phyloP scores from a whole-genome alignment of 2,113 vertebrate genomes.

The Semicossyphus pulcher region DNA sequence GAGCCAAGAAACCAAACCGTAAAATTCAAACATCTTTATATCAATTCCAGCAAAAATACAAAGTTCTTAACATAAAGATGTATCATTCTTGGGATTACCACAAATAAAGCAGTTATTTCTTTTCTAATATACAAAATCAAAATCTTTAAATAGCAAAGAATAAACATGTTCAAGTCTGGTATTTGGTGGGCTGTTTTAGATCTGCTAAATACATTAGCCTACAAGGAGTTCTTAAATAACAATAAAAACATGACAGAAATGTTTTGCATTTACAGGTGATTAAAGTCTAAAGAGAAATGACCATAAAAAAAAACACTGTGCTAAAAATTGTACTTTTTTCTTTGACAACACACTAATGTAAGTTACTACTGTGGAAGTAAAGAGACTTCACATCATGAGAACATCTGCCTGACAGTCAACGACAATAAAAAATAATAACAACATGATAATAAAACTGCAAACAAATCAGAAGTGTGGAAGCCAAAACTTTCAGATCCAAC shows the following conservation, averaged over 20 bases:
- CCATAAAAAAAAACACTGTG: slow-evolving; percentile 66
- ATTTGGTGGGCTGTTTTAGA: slow-evolving; percentile 77
- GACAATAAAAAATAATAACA: slow-evolving; percentile 45
- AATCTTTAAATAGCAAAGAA: slow-evolving; percentile 83
- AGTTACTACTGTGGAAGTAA: slow-evolving; percentile 59
- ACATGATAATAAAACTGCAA: slow-evolving; percentile 51
- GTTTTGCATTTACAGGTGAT: slow-evolving; percentile 74
- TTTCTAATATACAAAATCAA: slow-evolving; percentile 81
- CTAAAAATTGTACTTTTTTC: slow-evolving; percentile 61
- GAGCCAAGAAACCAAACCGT: slow-evolving; percentile 40
- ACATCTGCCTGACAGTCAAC: slow-evolving; percentile 51
- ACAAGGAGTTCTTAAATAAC: slow-evolving; percentile 76
- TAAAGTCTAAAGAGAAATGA: slow-evolving; percentile 53
- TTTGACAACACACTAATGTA: slow-evolving; percentile 55
- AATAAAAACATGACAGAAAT: slow-evolving; percentile 73
- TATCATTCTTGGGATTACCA: slow-evolving; percentile 77
- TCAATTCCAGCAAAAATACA: slow-evolving; percentile 82
- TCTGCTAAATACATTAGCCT: slow-evolving; percentile 61
- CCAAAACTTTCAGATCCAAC: slow-evolving; percentile 36
- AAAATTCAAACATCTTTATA: slow-evolving; percentile 83
- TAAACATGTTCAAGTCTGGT: slow-evolving; percentile 81
- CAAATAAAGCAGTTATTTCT: slow-evolving; percentile 82
- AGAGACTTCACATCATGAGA: slow-evolving; percentile 71
- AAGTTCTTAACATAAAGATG: slow-evolving; percentile 76
- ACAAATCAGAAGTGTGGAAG: slow-evolving; percentile 37